These are phyloP conservation scores for Saturnia pavonia DNA, from an alignment of 2,888 invertebrate genomes.

Conservation along the genomic window DNA sequence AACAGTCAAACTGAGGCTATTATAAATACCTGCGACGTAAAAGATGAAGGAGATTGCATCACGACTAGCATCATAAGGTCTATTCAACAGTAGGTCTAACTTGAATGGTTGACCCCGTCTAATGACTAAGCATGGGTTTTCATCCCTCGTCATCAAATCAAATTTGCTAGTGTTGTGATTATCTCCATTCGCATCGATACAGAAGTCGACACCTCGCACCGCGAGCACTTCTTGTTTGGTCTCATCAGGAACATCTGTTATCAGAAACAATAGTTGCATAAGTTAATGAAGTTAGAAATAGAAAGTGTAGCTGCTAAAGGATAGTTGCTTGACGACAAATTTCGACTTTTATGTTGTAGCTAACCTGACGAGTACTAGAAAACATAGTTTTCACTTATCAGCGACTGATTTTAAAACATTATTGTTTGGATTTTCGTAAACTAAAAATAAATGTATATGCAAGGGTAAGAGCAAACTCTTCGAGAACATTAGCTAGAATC, in stretches of 20 bases:
- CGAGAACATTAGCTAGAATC: no score
- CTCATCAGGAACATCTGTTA: constrained; percentile 73
- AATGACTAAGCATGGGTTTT: constrained; percentile 86
- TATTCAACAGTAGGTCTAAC: constrained; percentile 86
- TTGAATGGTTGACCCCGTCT: constrained; percentile 92
- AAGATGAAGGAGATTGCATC: constrained; percentile 94
- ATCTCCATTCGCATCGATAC: constrained; percentile 87
- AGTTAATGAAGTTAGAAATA: background rate
- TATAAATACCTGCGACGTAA: constrained; percentile 85
- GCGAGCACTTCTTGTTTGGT: constrained; percentile 84
- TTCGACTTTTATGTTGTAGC: background rate
- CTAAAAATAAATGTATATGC: no score
- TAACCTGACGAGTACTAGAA: background rate
- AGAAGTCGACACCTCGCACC: constrained; percentile 87
- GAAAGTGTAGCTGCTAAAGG: background rate
- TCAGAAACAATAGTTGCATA: constrained; percentile 32
- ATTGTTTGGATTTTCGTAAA: no score
- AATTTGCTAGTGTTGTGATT: constrained; percentile 90
- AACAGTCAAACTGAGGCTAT: background rate
- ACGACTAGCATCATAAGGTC: constrained; percentile 87
- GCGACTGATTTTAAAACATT: no score
- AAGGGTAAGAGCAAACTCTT: no score
- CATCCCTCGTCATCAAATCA: constrained; percentile 85
- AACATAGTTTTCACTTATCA: no score
- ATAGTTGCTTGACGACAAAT: background rate